phyloP scores from a whole-genome alignment of 2,113 vertebrate species.

The Patagioenas fasciata region DNA sequence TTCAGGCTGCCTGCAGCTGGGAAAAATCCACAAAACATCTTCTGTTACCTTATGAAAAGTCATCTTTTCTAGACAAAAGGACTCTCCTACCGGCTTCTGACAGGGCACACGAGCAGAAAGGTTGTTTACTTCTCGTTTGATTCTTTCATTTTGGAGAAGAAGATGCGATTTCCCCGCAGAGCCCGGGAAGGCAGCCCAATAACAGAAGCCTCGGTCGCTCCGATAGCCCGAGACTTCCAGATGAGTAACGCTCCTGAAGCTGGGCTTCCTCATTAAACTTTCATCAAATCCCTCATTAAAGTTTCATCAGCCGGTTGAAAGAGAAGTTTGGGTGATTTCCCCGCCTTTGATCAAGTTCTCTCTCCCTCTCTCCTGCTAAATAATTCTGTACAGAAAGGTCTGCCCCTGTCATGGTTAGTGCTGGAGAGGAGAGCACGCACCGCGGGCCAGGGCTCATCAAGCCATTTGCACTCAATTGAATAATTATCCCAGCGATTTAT shows the following conservation, averaged over 20 bases:
- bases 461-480: neutral
- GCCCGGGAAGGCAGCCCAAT: neutral
- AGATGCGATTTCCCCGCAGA: neutral
- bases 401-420: neutral
- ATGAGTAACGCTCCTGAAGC: neutral
- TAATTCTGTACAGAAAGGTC: neutral
- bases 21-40: neutral
- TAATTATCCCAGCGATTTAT: fast-evolving
- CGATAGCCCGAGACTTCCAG: neutral
- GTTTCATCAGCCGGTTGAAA: neutral
- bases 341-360: slow-evolving; percentile 23
- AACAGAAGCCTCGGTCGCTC: neutral
- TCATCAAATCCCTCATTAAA: slow-evolving; percentile 17
- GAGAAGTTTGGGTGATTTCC: slow-evolving; percentile 31
- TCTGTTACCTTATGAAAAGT: neutral
- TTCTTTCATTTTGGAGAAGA: neutral
- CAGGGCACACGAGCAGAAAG: neutral
- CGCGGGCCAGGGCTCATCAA: neutral
- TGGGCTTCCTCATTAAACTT: slow-evolving; percentile 19
- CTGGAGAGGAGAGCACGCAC: neutral
- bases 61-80: neutral
- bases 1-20: neutral
- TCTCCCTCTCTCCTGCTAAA: neutral
- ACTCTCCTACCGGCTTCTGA: neutral
- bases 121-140: neutral